phyloP scores from a whole-genome alignment of 2,113 vertebrate genomes.

The Oryzias curvinotus region DNA sequence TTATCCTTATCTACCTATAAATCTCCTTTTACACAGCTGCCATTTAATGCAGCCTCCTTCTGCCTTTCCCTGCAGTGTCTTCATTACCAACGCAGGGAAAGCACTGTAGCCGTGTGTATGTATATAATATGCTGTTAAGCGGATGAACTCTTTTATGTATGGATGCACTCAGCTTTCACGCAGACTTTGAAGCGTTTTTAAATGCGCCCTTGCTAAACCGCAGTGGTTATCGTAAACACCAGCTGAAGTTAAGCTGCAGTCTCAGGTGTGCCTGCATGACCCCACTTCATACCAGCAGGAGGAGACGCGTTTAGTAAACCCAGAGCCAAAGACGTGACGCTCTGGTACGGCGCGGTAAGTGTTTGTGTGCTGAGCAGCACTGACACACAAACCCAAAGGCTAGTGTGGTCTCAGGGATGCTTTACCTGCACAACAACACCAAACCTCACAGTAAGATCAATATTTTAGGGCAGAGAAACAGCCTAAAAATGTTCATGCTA shows the following conservation, averaged over 20 bases:
- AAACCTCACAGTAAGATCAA: too few species aligned
- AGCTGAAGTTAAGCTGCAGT: slow-evolving; percentile 33
- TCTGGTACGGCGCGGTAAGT: neutral
- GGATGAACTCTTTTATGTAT: slow-evolving; percentile 12
- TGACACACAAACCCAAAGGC: neutral
- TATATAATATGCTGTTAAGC: neutral
- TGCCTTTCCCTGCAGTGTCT: neutral
- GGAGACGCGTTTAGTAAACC: neutral
- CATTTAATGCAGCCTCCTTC: slow-evolving; percentile 25
- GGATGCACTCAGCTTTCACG: slow-evolving; percentile 14
- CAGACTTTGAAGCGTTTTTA: neutral
- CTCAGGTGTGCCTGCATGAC: neutral
- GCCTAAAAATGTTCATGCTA: too few species aligned
- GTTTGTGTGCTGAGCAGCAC: neutral
- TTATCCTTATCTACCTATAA: slow-evolving; percentile 6
- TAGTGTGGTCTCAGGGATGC: too few species aligned
- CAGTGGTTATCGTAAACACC: slow-evolving; percentile 19
- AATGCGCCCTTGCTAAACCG: slow-evolving; percentile 14
- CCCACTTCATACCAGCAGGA: neutral
- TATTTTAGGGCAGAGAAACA: too few species aligned
- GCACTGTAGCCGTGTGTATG: slow-evolving; percentile 17
- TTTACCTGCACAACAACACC: too few species aligned
- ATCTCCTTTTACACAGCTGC: slow-evolving; percentile 6
- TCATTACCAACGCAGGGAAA: slow-evolving; percentile 43
- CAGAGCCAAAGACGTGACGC: slow-evolving; percentile 6